phyloP scores from a whole-genome alignment of 2,113 vertebrate genomes.

The Xenopus laevis region DNA sequence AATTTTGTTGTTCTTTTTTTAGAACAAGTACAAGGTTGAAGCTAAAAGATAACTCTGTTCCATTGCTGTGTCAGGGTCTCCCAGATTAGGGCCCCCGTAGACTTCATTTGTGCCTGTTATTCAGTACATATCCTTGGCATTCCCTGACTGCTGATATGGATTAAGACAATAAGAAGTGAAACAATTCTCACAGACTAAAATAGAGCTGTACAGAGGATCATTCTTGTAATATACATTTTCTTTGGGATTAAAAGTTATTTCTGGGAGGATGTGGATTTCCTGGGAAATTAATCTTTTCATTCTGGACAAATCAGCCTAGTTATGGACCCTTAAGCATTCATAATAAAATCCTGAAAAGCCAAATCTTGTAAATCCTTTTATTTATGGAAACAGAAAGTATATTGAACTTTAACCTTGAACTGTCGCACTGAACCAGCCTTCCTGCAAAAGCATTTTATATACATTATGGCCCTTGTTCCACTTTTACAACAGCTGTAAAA shows the following conservation, averaged over 20 bases:
- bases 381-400: slow-evolving; percentile 3
- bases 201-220: not conserved
- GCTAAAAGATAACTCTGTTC: too few species aligned
- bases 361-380: slow-evolving; percentile 16
- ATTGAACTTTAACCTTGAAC: not conserved
- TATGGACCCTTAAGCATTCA: not conserved
- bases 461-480: not conserved
- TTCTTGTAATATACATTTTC: slow-evolving; percentile 8
- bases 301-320: not conserved
- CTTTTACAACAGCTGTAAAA: slow-evolving; percentile 13
- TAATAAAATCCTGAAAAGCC: not conserved
- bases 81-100: too few species aligned
- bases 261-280: slow-evolving; percentile 9
- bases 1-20: too few species aligned
- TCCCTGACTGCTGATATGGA: not conserved
- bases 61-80: too few species aligned
- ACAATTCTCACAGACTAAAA: not conserved
- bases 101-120: too few species aligned
- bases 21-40: too few species aligned
- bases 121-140: too few species aligned
- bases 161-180: not conserved
- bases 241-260: slow-evolving; percentile 15
- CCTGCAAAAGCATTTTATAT: not conserved
- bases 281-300: slow-evolving; percentile 14
- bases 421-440: not conserved